Evolutionary conservation across 2,113 vertebrate genomes (phyloP), one percentile per base, ranked within the genome.

Genomic region (Plestiodon gilberti): DNA sequence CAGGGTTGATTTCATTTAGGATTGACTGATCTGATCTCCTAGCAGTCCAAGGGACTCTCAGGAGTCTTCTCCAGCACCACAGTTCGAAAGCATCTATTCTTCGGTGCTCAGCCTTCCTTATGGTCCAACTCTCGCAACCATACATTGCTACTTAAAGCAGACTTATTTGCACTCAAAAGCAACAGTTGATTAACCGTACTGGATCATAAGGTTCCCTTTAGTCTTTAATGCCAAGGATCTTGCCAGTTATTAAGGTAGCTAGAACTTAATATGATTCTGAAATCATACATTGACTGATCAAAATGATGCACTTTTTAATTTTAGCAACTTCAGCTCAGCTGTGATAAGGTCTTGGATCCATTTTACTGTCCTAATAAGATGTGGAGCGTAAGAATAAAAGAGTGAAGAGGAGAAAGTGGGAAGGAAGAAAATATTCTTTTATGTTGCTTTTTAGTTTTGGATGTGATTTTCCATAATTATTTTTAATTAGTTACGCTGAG

Each of bases 401-500:
- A 80, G 64, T 74, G 23, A 87, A 55, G 43, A 62, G 18, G n/a
- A 8, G 59, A 55, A n/a, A 35, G 69, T 35, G 35, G n/a, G 69
- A 59, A 86, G 88, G 35, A 87, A 62, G 88, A 80, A 59, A 88
- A n/a, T 75, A 48, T 87, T 88, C 38, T 71, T 93, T 91, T 40
- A 4, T 85, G 89, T 89, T 81, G 90, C 79, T 81, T 94, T 91
- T 93, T 90, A 30, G 55, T 97, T 97, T 97, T 96, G 93, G 96
- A 97, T 98, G 96, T 97, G 97, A 96, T 96, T 97, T 97, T 96
- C 96, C 94, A 85, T 96, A 96, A 98, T 98, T 97, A 98, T 97
- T 97, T 96, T 98, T 97, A 98, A 99, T 98, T 98, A 93, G 98
- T 98, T 97, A 96, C 95, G 97, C 97, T 96, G 80, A 93, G 93